Evolutionary conservation across 1,140 invertebrate species (phyloP).

Genomic region (Trinorchestia longiramus): DNA sequence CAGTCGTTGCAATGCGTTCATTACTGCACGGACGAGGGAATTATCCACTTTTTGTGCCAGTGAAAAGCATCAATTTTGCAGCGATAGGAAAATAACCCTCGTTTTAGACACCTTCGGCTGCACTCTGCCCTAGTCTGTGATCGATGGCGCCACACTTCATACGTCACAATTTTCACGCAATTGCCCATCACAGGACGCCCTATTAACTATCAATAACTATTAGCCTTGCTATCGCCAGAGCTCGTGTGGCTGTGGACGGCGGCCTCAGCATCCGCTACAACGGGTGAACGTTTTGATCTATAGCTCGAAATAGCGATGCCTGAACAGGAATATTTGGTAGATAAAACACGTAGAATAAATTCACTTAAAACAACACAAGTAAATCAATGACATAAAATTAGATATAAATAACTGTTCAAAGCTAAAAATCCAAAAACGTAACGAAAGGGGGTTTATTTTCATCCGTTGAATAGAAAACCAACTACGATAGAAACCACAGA

Average conservation of each 20-base stretch:
- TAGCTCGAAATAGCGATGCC: background rate
- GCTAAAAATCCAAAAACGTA: background rate
- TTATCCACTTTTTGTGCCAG: background rate
- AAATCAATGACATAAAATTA: background rate
- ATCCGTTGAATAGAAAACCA: background rate
- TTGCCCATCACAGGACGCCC: background rate
- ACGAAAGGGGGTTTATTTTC: background rate
- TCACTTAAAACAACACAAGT: background rate
- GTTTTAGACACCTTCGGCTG: background rate
- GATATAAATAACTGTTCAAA: background rate
- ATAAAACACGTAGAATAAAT: background rate
- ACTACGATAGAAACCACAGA: background rate
- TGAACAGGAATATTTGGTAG: background rate
- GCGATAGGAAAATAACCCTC: background rate
- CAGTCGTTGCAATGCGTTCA: background rate
- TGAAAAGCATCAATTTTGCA: background rate
- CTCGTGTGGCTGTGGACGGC: too few species aligned
- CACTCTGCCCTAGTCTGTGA: background rate
- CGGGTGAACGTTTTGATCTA: background rate
- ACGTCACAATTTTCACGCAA: background rate
- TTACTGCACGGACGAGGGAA: background rate
- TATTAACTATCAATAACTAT: conserved; percentile 44
- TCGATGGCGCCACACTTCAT: conserved; percentile 26
- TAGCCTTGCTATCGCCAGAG: background rate
- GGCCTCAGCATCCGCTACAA: background rate